phyloP scores from a whole-genome alignment of 2,113 vertebrate species.

The Neopipo cinnamomea region DNA sequence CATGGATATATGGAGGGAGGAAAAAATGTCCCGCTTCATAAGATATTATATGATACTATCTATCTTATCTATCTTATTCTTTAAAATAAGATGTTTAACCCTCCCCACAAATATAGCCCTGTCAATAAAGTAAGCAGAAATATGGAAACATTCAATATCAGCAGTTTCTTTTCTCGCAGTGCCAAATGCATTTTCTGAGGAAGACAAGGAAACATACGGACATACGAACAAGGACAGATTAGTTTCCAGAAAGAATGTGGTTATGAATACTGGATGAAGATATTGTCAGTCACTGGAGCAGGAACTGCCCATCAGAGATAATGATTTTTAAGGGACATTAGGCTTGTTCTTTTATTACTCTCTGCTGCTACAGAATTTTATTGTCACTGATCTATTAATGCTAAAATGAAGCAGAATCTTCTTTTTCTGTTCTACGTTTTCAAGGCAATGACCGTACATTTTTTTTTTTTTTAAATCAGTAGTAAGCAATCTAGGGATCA shows the following conservation, averaged over 20 bases:
- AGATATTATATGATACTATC: not conserved
- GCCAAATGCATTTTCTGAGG: not conserved
- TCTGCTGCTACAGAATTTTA: not conserved
- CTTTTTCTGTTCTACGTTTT: not conserved
- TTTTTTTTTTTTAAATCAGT: not conserved
- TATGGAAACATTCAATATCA: not conserved
- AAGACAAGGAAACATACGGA: not conserved
- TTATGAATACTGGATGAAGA: not conserved
- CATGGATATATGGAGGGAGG: not conserved
- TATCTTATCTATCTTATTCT: not conserved
- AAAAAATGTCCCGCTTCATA: not conserved
- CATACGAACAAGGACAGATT: not conserved
- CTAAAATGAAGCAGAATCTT: not conserved
- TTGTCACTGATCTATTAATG: not conserved
- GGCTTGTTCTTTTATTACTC: not conserved
- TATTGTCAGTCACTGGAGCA: not conserved
- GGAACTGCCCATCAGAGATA: not conserved
- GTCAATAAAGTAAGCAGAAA: not conserved
- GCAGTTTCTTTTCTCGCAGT: not conserved
- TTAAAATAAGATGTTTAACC: not conserved
- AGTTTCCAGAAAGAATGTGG: not conserved
- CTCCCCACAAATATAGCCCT: fast-evolving
- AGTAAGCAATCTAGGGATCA: not conserved
- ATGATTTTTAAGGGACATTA: not conserved
- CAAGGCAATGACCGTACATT: not conserved